phyloP scores from a whole-genome alignment of 92 coral and sea anemone genomes.

The Phenganax subtilis region DNA sequence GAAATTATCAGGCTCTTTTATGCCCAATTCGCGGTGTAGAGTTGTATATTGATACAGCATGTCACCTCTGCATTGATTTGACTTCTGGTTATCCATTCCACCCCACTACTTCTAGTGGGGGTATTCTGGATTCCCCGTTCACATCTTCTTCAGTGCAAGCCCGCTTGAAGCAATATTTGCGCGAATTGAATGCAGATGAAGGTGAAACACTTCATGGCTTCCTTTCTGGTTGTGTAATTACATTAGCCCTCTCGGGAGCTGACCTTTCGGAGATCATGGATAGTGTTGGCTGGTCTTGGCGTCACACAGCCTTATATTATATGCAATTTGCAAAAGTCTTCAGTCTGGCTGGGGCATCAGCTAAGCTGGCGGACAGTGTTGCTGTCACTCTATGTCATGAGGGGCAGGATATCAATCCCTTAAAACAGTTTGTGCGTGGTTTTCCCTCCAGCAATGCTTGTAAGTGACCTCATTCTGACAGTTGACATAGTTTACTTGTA shows the following conservation, averaged over 20 bases:
- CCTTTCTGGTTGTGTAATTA: constrained; percentile 1
- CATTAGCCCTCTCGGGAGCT: neutral
- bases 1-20: constrained; percentile 47
- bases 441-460: too few relatives aligned
- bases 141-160: constrained; percentile 46
- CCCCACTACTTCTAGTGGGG: constrained; percentile 45
- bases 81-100: constrained; percentile 47
- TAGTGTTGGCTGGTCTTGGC: too few relatives aligned
- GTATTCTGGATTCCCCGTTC: constrained; percentile 47
- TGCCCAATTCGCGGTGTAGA: constrained; percentile 54
- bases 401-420: too few relatives aligned
- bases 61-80: constrained; percentile 45
- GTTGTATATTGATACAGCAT: constrained; percentile 45
- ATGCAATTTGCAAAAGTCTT: too few relatives aligned
- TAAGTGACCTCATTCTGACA: too few relatives aligned
- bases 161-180: constrained; percentile 45
- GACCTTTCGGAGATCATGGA: too few relatives aligned
- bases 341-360: too few relatives aligned
- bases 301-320: too few relatives aligned
- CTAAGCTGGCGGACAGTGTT: too few relatives aligned
- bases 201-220: constrained; percentile 60
- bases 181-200: constrained; percentile 45
- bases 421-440: too few relatives aligned
- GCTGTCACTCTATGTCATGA: too few relatives aligned
- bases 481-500: too few relatives aligned